Evolutionary conservation across 2,888 invertebrate species (phyloP).

Genomic region (Tachina fera): DNA sequence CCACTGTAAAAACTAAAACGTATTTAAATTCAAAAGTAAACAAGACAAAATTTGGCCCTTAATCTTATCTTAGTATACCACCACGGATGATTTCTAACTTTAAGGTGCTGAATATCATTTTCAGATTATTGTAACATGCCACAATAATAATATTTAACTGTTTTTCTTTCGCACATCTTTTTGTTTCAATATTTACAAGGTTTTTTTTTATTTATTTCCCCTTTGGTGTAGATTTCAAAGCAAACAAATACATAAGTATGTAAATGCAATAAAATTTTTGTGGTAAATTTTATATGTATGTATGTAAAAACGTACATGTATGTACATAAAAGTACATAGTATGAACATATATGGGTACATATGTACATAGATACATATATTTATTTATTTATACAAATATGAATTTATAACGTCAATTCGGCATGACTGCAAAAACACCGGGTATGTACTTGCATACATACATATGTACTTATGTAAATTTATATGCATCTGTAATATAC

Average conservation of each 20-base stretch:
- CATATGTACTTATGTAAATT: too few relatives aligned
- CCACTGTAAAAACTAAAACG: too few relatives aligned
- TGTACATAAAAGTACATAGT: too few relatives aligned
- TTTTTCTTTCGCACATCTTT: constrained; percentile 19
- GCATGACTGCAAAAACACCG: background rate
- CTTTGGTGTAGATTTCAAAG: constrained; percentile 64
- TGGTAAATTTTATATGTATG: constrained; percentile 31
- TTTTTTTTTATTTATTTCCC: constrained; percentile 55
- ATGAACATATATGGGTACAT: too few relatives aligned
- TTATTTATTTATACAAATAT: constrained; percentile 44
- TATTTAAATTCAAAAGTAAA: too few relatives aligned
- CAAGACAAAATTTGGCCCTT: too few relatives aligned
- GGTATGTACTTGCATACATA: too few relatives aligned
- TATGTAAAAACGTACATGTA: background rate
- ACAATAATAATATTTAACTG: constrained; percentile 64
- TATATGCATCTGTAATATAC: constrained; percentile 7
- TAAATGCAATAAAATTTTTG: constrained; percentile 39
- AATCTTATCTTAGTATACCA: too few relatives aligned
- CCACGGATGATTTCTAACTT: too few relatives aligned
- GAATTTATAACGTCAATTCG: constrained; percentile 42
- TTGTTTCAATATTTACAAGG: constrained; percentile 33
- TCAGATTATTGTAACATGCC: constrained; percentile 48
- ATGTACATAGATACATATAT: too few relatives aligned
- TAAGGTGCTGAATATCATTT: constrained; percentile 22
- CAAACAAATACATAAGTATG: constrained; percentile 12